phyloP scores from a whole-genome alignment of 1,140 invertebrate species.

The Mylabris phalerata region DNA sequence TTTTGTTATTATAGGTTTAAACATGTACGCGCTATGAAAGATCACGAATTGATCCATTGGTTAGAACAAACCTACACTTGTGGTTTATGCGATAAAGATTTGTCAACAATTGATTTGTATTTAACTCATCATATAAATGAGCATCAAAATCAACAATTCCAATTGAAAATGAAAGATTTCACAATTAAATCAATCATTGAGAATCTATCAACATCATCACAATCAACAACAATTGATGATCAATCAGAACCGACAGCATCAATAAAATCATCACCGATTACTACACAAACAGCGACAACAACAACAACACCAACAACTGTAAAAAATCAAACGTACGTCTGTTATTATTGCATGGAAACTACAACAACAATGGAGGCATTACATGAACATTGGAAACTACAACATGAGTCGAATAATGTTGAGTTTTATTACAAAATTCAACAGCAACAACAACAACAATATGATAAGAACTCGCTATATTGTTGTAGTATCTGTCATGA shows the following conservation, averaged over 20 bases:
- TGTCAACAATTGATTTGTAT: too few relatives aligned
- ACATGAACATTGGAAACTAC: constrained; percentile 2
- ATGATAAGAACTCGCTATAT: constrained; percentile 9
- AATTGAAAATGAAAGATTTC: too few relatives aligned
- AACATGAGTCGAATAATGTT: constrained; percentile 3
- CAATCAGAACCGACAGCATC: not conserved
- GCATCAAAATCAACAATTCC: too few relatives aligned
- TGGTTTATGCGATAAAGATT: not conserved
- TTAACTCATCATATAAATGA: too few relatives aligned
- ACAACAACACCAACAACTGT: not conserved
- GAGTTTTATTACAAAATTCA: constrained; percentile 16
- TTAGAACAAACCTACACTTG: constrained; percentile 1
- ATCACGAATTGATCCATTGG: constrained; percentile 6
- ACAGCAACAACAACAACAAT: too few relatives aligned
- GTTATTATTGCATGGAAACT: constrained; percentile 16
- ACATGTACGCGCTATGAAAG: not conserved
- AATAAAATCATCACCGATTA: too few relatives aligned
- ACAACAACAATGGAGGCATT: constrained; percentile 7
- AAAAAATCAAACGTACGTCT: constrained; percentile 18
- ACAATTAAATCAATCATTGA: too few relatives aligned
- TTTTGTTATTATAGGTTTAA: constrained; percentile 1
- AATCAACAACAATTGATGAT: too few relatives aligned
- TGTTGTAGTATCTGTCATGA: constrained; percentile 18
- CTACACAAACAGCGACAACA: not conserved
- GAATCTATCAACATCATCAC: too few relatives aligned